phyloP scores from a whole-genome alignment of 2,113 vertebrate species.

The Oenanthe oenanthe region DNA sequence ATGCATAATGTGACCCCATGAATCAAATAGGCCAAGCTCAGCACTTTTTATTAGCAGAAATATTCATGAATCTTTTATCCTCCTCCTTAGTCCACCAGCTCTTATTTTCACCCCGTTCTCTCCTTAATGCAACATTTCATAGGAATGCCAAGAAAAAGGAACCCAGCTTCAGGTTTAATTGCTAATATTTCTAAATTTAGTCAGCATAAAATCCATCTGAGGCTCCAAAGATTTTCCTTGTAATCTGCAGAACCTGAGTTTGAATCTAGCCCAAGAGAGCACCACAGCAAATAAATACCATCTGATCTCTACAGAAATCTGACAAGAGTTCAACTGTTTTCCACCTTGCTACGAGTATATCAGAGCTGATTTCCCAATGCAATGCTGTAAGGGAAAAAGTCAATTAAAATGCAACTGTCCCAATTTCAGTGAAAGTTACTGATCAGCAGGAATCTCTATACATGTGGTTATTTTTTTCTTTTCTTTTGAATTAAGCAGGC shows the following conservation, averaged over 20 bases:
- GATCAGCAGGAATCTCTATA: constrained; percentile 61
- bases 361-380: constrained; percentile 57
- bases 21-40: constrained; percentile 68
- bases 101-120: constrained; percentile 58
- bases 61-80: constrained; percentile 72
- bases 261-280: constrained; percentile 59
- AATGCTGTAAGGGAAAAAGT: constrained; percentile 60
- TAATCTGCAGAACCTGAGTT: constrained; percentile 62
- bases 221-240: constrained; percentile 40
- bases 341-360: constrained; percentile 52
- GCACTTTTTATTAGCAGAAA: constrained; percentile 69
- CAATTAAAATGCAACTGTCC: constrained; percentile 78
- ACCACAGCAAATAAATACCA: constrained; percentile 73
- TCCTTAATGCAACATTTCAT: constrained; percentile 70
- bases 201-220: constrained; percentile 56
- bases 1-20: constrained; percentile 53
- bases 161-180: constrained; percentile 54
- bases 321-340: constrained; percentile 68
- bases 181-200: constrained; percentile 77
- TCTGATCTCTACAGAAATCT: constrained; percentile 69
- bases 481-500: background rate
- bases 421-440: constrained; percentile 66
- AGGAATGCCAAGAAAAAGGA: constrained; percentile 68
- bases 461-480: constrained; percentile 32
- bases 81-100: constrained; percentile 48